A percentile compares a stretch with the other conserved stretches of the same genome.
Evolutionary conservation across 2,797 vertebrate genomes (phyloP).

Genomic region (Ctenosaura bakeri): DNA sequence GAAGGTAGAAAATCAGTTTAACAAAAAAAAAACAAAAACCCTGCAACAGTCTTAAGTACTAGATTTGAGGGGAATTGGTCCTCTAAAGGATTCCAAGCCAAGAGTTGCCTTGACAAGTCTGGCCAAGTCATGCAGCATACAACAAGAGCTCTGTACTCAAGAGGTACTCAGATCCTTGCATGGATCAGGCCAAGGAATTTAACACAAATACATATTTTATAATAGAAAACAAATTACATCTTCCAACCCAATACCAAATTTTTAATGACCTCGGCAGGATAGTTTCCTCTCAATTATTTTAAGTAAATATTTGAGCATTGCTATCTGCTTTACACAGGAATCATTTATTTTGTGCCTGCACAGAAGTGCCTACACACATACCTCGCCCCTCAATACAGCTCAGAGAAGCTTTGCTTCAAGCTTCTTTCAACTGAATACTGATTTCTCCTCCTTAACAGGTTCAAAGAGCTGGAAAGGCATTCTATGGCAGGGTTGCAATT

Average conservation of each 20-base stretch:
- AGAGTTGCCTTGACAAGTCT: neutral
- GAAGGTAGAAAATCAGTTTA: neutral
- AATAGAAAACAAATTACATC: conserved; percentile 63
- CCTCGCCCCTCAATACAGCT: conserved; percentile 50
- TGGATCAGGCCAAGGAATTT: conserved; percentile 49
- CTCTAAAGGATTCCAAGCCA: neutral
- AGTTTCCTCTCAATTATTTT: conserved; percentile 67
- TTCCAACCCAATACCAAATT: conserved; percentile 27
- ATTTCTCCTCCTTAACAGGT: conserved; percentile 21
- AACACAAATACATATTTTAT: conserved; percentile 58
- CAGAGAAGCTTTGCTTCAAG: conserved; percentile 32
- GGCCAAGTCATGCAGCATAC: neutral
- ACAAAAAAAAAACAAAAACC: neutral
- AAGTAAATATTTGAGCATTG: conserved; percentile 73
- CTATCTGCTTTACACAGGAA: conserved; percentile 62
- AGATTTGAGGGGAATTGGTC: neutral
- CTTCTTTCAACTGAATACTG: neutral
- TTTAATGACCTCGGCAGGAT: conserved; percentile 47
- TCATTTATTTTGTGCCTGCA: conserved; percentile 29
- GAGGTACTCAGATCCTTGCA: conserved; percentile 6
- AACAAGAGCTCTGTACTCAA: neutral
- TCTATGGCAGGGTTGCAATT: neutral
- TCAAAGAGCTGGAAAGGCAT: conserved; percentile 21
- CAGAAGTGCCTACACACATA: too few species aligned
- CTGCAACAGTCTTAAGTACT: neutral